phyloP scores from a whole-genome alignment of 1,140 invertebrate species.

The Megathymus violae region DNA sequence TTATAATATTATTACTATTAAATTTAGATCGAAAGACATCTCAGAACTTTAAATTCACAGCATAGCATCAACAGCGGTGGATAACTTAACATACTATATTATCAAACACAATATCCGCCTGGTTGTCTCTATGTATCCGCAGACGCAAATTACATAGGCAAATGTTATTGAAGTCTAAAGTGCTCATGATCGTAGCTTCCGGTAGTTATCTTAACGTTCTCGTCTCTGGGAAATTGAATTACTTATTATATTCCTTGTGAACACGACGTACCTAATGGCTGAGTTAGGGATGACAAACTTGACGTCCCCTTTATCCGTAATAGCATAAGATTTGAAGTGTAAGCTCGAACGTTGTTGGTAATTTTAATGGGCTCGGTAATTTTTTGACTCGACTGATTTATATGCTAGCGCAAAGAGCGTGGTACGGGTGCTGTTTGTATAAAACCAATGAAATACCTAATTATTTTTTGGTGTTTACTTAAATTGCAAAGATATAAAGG shows the following conservation, averaged over 20 bases:
- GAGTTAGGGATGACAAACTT: conserved; percentile 23
- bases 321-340: background rate
- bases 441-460: no score
- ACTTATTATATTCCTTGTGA: conserved; percentile 17
- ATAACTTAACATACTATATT: no score
- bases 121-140: background rate
- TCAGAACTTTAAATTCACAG: no score
- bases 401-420: no score
- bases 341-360: background rate
- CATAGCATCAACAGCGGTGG: no score
- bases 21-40: no score
- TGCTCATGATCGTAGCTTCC: conserved; percentile 25
- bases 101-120: background rate
- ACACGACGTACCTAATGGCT: conserved; percentile 8
- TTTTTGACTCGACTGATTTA: no score
- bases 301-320: conserved; percentile 7
- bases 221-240: conserved; percentile 27
- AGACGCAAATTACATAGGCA: background rate
- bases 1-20: no score
- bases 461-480: no score
- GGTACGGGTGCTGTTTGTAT: no score
- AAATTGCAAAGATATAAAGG: no score
- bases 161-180: conserved; percentile 23
- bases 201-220: conserved; percentile 22
- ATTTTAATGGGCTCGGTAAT: background rate